Evolutionary conservation across 1,140 invertebrate genomes (phyloP).

Genomic region (Lepidostoma basale): DNA sequence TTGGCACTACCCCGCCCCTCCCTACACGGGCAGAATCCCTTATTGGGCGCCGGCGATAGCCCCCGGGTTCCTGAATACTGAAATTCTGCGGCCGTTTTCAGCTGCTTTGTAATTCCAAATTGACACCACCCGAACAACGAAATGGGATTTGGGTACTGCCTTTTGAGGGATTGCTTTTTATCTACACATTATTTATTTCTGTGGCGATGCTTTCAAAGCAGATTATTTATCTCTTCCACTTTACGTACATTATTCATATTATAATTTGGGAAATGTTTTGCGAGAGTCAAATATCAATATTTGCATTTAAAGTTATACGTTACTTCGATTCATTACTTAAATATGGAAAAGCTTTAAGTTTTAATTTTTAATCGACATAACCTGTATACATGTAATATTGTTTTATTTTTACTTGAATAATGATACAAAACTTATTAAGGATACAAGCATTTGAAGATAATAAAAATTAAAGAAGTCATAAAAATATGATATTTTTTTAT

Average conservation of each 20-base stretch:
- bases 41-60: constrained; percentile 18
- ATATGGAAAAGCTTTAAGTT: no score
- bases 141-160: constrained; percentile 19
- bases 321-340: no score
- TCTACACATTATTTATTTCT: not conserved
- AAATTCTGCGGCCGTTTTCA: constrained; percentile 3
- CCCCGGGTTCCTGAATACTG: constrained; percentile 29
- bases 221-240: not conserved
- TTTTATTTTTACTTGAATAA: no score
- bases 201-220: not conserved
- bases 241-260: not conserved
- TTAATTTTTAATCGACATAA: no score
- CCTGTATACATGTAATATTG: no score
- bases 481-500: no score
- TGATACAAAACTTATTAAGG: no score
- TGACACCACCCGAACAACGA: constrained; percentile 31
- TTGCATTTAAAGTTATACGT: not conserved
- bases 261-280: no score
- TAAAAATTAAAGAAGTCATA: no score
- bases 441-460: no score
- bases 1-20: constrained; percentile 35
- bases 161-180: constrained; percentile 15
- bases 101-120: constrained; percentile 36
- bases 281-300: no score
- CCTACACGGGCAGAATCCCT: constrained; percentile 5